These are phyloP conservation scores for Zoanthus sociatus DNA, from an alignment of 92 coral and sea anemone species.

Conservation along the genomic window DNA sequence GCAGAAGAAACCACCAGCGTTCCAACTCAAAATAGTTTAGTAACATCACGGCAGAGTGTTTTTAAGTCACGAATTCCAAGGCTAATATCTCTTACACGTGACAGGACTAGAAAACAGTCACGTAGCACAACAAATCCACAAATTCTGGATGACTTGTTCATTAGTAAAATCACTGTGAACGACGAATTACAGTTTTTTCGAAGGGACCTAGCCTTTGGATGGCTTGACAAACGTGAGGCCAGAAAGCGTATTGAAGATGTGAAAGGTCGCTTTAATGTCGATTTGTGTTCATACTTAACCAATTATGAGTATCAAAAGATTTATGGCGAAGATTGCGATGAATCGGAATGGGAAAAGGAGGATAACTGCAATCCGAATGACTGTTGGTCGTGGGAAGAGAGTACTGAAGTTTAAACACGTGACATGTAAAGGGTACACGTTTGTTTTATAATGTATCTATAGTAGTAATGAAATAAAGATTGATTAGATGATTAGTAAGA, in stretches of 20 bases:
- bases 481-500: too few species aligned
- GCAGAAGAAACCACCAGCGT: background rate
- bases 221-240: conserved; percentile 19
- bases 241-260: conserved; percentile 23
- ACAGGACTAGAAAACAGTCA: background rate
- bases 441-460: too few species aligned
- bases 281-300: conserved; percentile 23
- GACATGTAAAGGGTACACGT: too few species aligned
- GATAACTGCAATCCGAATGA: background rate
- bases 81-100: background rate
- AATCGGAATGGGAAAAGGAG: background rate
- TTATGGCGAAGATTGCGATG: conserved; percentile 1
- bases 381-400: conserved; percentile 3
- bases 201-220: conserved; percentile 40
- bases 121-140: conserved; percentile 5
- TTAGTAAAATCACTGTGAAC: conserved; percentile 32
- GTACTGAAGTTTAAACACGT: conserved; percentile 4
- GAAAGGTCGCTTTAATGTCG: conserved; percentile 23
- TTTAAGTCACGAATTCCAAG: conserved; percentile 1
- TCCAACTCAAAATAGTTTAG: background rate
- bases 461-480: too few species aligned
- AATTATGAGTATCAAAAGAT: conserved; percentile 29
- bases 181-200: conserved; percentile 41
- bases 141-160: conserved; percentile 37
- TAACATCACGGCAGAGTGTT: background rate